Evolutionary conservation across 23 tunicate species (phyloP).

Genomic region (Styela plicata): DNA sequence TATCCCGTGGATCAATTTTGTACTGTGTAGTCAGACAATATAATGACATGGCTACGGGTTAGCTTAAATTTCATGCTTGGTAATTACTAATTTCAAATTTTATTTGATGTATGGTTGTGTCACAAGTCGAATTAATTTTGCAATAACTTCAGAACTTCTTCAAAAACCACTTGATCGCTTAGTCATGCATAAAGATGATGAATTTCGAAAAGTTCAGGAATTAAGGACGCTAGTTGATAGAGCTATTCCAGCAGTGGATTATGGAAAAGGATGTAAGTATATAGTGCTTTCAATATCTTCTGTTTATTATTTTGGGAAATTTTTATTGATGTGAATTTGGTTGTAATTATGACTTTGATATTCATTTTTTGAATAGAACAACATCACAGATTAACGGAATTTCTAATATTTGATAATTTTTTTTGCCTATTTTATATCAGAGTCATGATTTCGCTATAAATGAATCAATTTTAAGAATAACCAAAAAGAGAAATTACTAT

Average conservation of each 20-base stretch:
- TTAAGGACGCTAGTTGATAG: conserved; percentile 63
- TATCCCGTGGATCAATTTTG: too few relatives aligned
- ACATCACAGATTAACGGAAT: not conserved
- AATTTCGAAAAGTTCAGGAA: conserved; percentile 57
- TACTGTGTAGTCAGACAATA: too few relatives aligned
- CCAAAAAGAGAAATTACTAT: too few relatives aligned
- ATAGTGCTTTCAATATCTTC: not conserved
- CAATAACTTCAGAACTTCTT: conserved; percentile 48
- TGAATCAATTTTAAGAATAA: too few relatives aligned
- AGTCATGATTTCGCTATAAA: too few relatives aligned
- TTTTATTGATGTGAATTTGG: not conserved
- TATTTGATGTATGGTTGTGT: too few relatives aligned
- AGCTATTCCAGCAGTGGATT: conserved; percentile 80
- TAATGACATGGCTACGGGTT: too few relatives aligned
- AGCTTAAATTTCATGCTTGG: too few relatives aligned
- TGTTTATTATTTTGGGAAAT: not conserved
- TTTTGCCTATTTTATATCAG: too few relatives aligned
- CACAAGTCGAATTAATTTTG: too few relatives aligned
- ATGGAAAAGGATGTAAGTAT: conserved; percentile 91
- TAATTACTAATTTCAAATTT: too few relatives aligned
- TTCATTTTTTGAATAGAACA: not conserved
- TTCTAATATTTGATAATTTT: too few relatives aligned
- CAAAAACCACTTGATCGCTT: conserved; percentile 73
- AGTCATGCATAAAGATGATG: conserved; percentile 62
- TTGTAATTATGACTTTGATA: not conserved